A percentile compares a stretch with the other conserved stretches of the same genome.
Conservation (phyloP, 2,113 vertebrate genomes). For the Dasypus novemcinctus region DNA sequence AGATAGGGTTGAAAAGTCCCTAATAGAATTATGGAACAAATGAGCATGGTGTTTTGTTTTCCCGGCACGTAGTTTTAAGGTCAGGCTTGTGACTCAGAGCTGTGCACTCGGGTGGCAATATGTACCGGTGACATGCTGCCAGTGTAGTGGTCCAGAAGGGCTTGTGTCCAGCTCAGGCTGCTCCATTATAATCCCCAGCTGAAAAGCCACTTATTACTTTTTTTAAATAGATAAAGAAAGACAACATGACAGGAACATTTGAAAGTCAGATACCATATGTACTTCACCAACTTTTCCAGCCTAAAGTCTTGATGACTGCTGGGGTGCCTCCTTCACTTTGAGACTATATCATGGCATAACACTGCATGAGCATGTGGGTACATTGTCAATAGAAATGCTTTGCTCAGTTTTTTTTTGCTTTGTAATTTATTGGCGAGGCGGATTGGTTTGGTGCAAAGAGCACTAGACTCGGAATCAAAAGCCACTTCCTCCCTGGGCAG, state of each 20-base stretch:
- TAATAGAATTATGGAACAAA: background rate
- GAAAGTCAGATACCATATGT: conserved; percentile 4
- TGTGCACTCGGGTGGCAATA: conserved; percentile 47
- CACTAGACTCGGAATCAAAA: conserved; percentile 49
- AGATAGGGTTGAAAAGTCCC: conserved; percentile 7
- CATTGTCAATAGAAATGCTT: background rate
- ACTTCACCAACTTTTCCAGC: background rate
- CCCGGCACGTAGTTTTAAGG: conserved; percentile 67
- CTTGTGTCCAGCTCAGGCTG: conserved; percentile 37
- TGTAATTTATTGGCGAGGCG: background rate
- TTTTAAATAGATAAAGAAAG: conserved; percentile 47
- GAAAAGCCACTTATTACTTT: conserved; percentile 34
- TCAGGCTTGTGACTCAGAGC: conserved; percentile 78
- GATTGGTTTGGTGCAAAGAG: conserved; percentile 31
- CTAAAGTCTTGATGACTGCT: background rate
- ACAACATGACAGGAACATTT: conserved; percentile 22
- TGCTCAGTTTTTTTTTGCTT: conserved; percentile 30
- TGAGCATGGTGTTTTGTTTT: conserved; percentile 31
- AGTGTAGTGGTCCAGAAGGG: background rate
- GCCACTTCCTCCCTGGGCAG: conserved; percentile 47
- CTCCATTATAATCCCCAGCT: conserved; percentile 61
- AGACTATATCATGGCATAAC: background rate
- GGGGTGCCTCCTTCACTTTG: background rate
- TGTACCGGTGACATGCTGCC: conserved; percentile 39
- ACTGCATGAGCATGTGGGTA: background rate